Percentiles rank a stretch among this genome's conserved stretches.
These are phyloP conservation scores for Phrixothrix hirtus DNA, from an alignment of 2,888 invertebrate species.

Conservation along the genomic window DNA sequence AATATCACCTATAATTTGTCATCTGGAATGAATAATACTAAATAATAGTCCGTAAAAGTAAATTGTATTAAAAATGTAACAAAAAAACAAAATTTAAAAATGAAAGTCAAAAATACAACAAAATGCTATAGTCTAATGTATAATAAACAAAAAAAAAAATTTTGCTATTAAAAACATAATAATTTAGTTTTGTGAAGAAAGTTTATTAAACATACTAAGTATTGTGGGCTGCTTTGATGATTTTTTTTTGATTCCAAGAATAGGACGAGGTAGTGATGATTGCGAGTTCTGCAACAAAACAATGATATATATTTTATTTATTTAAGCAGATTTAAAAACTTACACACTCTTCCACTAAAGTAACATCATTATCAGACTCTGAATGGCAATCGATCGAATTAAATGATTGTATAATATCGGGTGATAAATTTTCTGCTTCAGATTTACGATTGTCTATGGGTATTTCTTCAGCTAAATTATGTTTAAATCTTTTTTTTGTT, in stretches of 20 bases:
- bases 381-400: background rate
- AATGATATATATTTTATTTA: background rate
- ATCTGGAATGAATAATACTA: too few species aligned
- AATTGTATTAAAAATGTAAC: too few species aligned
- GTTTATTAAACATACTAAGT: slow-evolving; percentile 14
- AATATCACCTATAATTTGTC: too few species aligned
- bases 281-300: slow-evolving; percentile 11
- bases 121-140: too few species aligned
- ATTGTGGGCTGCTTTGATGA: slow-evolving; percentile 12
- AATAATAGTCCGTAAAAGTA: too few species aligned
- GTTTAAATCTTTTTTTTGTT: too few species aligned
- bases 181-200: slow-evolving; percentile 6
- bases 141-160: background rate
- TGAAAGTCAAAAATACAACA: too few species aligned
- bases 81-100: too few species aligned
- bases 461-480: too few species aligned
- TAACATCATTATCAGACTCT: background rate
- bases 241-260: background rate
- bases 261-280: too few species aligned
- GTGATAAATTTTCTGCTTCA: background rate
- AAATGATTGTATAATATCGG: background rate
- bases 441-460: too few species aligned
- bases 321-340: background rate
- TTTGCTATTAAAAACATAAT: background rate
- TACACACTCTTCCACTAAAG: background rate